These are phyloP conservation scores for Lucinisca nassula DNA, from an alignment of 2,888 invertebrate genomes.

Conservation along the genomic window DNA sequence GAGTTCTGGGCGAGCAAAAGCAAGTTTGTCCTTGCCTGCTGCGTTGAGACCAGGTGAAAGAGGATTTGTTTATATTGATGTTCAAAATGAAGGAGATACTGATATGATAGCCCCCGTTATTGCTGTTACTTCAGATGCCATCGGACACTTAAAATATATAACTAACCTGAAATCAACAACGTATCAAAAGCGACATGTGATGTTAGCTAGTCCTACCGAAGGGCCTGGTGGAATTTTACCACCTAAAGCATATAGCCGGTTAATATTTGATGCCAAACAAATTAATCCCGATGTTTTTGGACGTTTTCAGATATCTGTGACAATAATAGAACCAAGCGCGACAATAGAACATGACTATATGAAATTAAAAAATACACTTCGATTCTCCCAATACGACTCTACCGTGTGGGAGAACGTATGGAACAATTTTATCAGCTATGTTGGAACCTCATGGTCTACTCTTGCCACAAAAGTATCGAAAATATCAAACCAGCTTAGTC, in stretches of 20 bases:
- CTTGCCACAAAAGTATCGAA: slow-evolving; percentile 34
- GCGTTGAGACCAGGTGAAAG: slow-evolving; percentile 29
- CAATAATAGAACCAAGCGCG: slow-evolving; percentile 6
- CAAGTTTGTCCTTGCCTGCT: slow-evolving; percentile 9
- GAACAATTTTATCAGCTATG: slow-evolving; percentile 35
- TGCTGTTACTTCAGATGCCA: slow-evolving; percentile 8
- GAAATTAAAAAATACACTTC: slow-evolving; percentile 6
- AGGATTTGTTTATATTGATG: slow-evolving; percentile 11
- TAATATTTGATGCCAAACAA: slow-evolving; percentile 37
- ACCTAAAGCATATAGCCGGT: slow-evolving; percentile 9
- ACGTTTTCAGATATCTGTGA: background rate
- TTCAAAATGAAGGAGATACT: slow-evolving; percentile 51
- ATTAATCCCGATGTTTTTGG: background rate
- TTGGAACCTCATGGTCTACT: slow-evolving; percentile 40
- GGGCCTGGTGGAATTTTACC: slow-evolving; percentile 44
- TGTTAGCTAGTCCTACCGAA: slow-evolving; percentile 18
- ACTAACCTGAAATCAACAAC: background rate
- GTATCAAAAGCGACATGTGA: slow-evolving; percentile 7
- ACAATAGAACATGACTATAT: slow-evolving; percentile 13
- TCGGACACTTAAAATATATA: slow-evolving; percentile 19
- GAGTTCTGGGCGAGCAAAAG: slow-evolving; percentile 13
- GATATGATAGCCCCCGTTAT: slow-evolving; percentile 40
- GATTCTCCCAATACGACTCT: slow-evolving; percentile 15
- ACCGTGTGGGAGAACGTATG: slow-evolving; percentile 34
- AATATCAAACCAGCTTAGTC: slow-evolving; percentile 39